phyloP scores from a whole-genome alignment of 2,797 vertebrate genomes.

The Eutrigla gurnardus region DNA sequence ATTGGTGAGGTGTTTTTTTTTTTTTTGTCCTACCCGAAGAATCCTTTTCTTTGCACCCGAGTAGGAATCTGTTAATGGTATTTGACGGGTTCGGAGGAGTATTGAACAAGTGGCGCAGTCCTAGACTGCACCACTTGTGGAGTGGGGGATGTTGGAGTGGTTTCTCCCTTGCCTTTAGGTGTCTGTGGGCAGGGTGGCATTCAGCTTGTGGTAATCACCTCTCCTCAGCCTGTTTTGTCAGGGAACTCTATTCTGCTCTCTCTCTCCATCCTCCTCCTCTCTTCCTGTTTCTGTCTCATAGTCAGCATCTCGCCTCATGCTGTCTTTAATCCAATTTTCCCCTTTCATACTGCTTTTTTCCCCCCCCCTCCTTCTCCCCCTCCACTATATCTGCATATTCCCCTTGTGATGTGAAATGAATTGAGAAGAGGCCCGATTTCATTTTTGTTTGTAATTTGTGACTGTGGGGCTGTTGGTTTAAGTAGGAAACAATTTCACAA shows the following conservation, averaged over 20 bases:
- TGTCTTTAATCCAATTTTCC: slow-evolving; percentile 80
- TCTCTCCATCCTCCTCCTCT: slow-evolving; percentile 26
- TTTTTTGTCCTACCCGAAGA: slow-evolving; percentile 55
- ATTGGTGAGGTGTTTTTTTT: slow-evolving; percentile 39
- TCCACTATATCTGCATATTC: slow-evolving; percentile 73
- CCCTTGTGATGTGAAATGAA: slow-evolving; percentile 77
- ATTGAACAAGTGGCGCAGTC: slow-evolving; percentile 60
- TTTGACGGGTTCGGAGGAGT: slow-evolving; percentile 65
- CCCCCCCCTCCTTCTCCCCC: not conserved
- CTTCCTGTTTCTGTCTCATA: slow-evolving; percentile 58
- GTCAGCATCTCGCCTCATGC: slow-evolving; percentile 72
- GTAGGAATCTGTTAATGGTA: slow-evolving; percentile 69
- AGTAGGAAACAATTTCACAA: slow-evolving; percentile 77
- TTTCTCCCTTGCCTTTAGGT: slow-evolving; percentile 47
- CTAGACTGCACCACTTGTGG: slow-evolving; percentile 44
- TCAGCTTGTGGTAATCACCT: slow-evolving; percentile 70
- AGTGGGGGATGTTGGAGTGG: slow-evolving; percentile 42
- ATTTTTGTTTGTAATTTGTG: slow-evolving; percentile 78
- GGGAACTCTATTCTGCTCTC: slow-evolving; percentile 38
- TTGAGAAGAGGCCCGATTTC: slow-evolving; percentile 71
- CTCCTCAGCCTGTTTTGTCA: slow-evolving; percentile 58
- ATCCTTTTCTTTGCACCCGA: slow-evolving; percentile 63
- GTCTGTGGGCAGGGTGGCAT: slow-evolving; percentile 66
- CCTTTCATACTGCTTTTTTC: slow-evolving; percentile 39
- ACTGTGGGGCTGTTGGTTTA: slow-evolving; percentile 77